A percentile compares a stretch with the other conserved stretches of the same genome.
Conservation (phyloP, 2,888 invertebrate species). For the Spatulosminthurus flaviceps region DNA sequence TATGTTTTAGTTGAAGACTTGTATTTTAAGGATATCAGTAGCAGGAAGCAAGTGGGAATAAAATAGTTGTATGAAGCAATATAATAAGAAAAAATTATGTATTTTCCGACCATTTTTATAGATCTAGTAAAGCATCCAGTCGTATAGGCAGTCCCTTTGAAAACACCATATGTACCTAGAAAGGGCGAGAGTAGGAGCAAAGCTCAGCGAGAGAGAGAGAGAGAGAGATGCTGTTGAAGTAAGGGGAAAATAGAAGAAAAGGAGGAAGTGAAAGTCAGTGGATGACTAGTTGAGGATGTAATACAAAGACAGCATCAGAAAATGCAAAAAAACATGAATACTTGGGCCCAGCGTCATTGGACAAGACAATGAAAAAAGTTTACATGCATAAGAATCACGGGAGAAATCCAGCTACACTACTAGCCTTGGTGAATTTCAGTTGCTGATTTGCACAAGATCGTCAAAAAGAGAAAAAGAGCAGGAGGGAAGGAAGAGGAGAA, state of each 20-base stretch:
- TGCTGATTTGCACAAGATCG: background rate
- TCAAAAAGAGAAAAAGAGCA: background rate
- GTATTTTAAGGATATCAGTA: background rate
- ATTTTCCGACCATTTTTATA: too few relatives aligned
- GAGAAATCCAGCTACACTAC: too few relatives aligned
- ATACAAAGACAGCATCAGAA: background rate
- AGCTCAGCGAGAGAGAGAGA: background rate
- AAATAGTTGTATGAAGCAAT: too few relatives aligned
- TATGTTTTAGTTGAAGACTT: background rate
- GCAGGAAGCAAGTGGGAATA: too few relatives aligned
- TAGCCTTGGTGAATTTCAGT: too few relatives aligned
- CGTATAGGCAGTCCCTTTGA: background rate
- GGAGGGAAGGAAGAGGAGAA: background rate
- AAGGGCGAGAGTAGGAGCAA: background rate
- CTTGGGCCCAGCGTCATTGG: background rate
- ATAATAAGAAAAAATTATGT: too few relatives aligned
- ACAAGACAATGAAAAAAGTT: background rate
- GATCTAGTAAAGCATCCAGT: background rate
- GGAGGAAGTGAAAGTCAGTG: constrained; percentile 7
- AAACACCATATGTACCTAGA: background rate
- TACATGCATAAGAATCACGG: too few relatives aligned
- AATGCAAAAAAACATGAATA: background rate
- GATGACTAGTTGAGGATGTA: background rate
- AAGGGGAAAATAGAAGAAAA: background rate
- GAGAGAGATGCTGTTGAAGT: background rate